These are phyloP conservation scores for Tokudaia tokunoshimensis DNA, from an alignment of 2,797 vertebrate genomes.

Conservation along the genomic window DNA sequence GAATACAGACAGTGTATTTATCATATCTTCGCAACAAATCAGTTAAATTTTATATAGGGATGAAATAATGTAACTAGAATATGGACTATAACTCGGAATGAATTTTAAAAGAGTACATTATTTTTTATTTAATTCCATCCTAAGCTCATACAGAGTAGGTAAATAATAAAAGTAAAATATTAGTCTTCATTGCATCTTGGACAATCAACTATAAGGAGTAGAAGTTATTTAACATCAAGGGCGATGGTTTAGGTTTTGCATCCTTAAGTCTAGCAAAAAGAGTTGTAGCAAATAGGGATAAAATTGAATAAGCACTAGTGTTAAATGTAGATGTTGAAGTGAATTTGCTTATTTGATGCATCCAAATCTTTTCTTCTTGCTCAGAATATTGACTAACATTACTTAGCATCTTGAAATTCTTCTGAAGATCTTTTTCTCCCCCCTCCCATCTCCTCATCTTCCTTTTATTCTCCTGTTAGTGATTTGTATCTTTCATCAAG, in stretches of 20 bases:
- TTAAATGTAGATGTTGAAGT: conserved; percentile 19
- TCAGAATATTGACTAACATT: background rate
- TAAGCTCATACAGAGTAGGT: background rate
- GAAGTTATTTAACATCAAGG: background rate
- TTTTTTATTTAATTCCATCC: background rate
- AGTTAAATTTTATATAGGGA: background rate
- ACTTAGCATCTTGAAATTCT: background rate
- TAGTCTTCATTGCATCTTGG: background rate
- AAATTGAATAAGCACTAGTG: background rate
- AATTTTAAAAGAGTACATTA: conserved; percentile 8
- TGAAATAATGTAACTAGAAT: conserved; percentile 3
- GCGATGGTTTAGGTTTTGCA: background rate
- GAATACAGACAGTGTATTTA: background rate
- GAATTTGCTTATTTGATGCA: background rate
- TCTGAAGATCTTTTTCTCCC: background rate
- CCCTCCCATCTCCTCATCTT: background rate
- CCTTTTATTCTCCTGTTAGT: background rate
- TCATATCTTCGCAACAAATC: background rate
- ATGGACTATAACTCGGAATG: background rate
- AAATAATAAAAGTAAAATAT: conserved; percentile 19
- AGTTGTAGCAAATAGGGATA: background rate
- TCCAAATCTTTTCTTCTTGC: background rate
- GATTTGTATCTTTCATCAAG: background rate
- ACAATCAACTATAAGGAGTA: background rate
- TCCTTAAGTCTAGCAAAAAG: background rate